Evolutionary conservation across 1,140 invertebrate species (phyloP).

Genomic region (Planococcus citri): DNA sequence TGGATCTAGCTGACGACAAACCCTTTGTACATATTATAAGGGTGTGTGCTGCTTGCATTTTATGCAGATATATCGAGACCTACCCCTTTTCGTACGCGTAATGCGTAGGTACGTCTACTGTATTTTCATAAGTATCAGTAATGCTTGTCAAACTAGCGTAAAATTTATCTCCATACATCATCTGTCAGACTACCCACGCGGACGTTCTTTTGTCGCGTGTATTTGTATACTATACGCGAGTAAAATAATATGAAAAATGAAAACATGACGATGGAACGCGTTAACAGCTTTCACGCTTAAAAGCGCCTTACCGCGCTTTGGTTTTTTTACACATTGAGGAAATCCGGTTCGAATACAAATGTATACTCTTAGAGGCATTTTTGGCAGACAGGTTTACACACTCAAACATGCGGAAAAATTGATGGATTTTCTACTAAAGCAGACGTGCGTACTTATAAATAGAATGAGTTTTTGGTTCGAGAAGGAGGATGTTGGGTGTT

Average conservation of each 20-base stretch:
- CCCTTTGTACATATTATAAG: not conserved
- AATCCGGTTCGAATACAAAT: not conserved
- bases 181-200: not conserved
- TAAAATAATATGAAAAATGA: slow-evolving; percentile 10
- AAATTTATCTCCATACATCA: slow-evolving; percentile 17
- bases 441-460: too few species aligned
- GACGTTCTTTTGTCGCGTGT: not conserved
- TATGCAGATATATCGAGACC: not conserved
- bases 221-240: not conserved
- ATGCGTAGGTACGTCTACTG: too few species aligned
- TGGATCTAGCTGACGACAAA: slow-evolving; percentile 14
- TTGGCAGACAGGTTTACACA: too few species aligned
- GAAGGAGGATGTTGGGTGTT: too few species aligned
- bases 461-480: too few species aligned
- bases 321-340: not conserved
- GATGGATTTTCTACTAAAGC: too few species aligned
- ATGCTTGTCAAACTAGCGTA: slow-evolving; percentile 18
- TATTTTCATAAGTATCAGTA: slow-evolving; percentile 14
- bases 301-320: not conserved
- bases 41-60: not conserved
- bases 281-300: slow-evolving; percentile 17
- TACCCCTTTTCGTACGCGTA: not conserved
- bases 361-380: too few species aligned
- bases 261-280: slow-evolving; percentile 5
- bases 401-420: too few species aligned